Percentiles rank a stretch among this genome's conserved stretches.
phyloP scores from a whole-genome alignment of 2,888 invertebrate species.

The Sisyra nigra region DNA sequence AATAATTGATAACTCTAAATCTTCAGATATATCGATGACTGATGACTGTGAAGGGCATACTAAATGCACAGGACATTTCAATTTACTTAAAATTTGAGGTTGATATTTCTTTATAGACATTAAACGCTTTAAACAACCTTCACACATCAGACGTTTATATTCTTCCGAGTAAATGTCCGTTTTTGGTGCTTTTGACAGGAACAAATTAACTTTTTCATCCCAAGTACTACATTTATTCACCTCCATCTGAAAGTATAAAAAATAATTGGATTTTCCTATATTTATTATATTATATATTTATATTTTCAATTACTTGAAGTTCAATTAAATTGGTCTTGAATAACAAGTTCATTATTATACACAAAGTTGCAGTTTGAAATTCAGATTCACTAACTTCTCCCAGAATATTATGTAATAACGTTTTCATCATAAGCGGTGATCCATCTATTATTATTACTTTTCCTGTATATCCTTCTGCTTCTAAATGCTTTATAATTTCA shows the following conservation, averaged over 20 bases:
- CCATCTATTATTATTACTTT: slow-evolving; percentile 69
- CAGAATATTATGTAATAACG: slow-evolving; percentile 28
- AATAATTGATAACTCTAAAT: slow-evolving; percentile 45
- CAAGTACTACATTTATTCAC: slow-evolving; percentile 35
- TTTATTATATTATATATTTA: too few relatives aligned
- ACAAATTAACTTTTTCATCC: slow-evolving; percentile 36
- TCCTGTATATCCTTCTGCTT: slow-evolving; percentile 46
- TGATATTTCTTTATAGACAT: slow-evolving; percentile 33
- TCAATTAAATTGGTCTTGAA: slow-evolving; percentile 26
- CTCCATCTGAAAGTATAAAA: slow-evolving; percentile 18
- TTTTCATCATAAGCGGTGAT: slow-evolving; percentile 45
- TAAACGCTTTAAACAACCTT: slow-evolving; percentile 34
- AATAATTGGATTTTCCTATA: too few relatives aligned
- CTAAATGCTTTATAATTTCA: slow-evolving; percentile 57
- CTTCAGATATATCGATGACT: slow-evolving; percentile 36
- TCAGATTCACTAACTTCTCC: slow-evolving; percentile 28
- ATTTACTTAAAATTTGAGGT: slow-evolving; percentile 18
- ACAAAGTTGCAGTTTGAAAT: slow-evolving; percentile 36
- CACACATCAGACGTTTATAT: slow-evolving; percentile 26
- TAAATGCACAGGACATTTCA: slow-evolving; percentile 40
- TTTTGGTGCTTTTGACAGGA: slow-evolving; percentile 28
- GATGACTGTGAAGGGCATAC: slow-evolving; percentile 43
- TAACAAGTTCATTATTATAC: slow-evolving; percentile 31
- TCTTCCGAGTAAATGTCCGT: slow-evolving; percentile 24
- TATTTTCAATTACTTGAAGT: slow-evolving; percentile 22